These are phyloP conservation scores for Okamejei kenojei DNA, from an alignment of 2,797 vertebrate species.

Conservation along the genomic window DNA sequence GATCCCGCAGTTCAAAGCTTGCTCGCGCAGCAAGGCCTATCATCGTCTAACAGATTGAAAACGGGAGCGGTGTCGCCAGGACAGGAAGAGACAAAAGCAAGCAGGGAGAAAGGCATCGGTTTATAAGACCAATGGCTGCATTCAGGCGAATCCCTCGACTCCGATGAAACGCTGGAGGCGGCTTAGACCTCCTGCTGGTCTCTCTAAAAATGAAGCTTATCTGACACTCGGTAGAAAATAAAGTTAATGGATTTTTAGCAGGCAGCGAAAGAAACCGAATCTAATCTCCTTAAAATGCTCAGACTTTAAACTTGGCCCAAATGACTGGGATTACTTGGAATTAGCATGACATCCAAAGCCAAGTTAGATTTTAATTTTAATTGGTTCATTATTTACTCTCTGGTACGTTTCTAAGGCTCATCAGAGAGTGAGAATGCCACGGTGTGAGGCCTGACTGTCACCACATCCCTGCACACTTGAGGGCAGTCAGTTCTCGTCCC, in stretches of 20 bases:
- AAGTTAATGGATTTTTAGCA: neutral
- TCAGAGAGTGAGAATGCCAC: no score
- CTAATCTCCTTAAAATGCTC: neutral
- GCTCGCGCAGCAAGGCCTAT: conserved; percentile 20
- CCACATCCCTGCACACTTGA: neutral
- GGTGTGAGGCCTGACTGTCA: neutral
- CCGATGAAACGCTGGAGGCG: neutral
- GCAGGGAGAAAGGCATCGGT: neutral
- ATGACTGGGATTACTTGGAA: conserved; percentile 14
- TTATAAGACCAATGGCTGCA: neutral
- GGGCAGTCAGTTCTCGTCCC: neutral
- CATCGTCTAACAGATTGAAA: conserved; percentile 20
- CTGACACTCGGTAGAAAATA: neutral
- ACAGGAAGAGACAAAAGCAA: neutral
- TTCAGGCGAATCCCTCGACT: neutral
- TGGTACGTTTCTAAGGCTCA: no score
- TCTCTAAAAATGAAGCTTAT: neutral
- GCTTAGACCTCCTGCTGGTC: neutral
- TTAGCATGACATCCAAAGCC: no score
- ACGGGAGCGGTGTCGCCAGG: neutral
- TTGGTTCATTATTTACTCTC: neutral
- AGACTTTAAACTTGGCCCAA: neutral
- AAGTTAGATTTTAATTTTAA: conserved; percentile 6
- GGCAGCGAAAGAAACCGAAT: neutral
- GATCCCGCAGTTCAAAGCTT: conserved; percentile 1